A percentile compares a stretch with the other conserved stretches of the same genome.
phyloP scores from a whole-genome alignment of 2,113 vertebrate genomes.

The Sarotherodon lohbergeri region DNA sequence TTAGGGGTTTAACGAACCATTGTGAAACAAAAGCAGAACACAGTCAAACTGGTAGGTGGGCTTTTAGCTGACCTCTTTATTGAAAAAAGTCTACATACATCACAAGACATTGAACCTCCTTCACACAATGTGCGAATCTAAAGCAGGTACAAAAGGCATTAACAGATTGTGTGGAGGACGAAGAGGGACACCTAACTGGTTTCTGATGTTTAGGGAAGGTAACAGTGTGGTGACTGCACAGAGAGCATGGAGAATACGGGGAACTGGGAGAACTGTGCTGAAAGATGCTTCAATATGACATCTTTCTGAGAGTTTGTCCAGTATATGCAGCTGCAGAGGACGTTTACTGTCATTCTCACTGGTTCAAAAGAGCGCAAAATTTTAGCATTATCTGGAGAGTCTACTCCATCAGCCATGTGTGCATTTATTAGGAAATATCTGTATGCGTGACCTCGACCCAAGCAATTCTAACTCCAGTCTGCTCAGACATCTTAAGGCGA shows the following conservation, averaged over 20 bases:
- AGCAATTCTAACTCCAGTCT: constrained; percentile 58
- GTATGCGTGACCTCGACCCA: constrained; percentile 46
- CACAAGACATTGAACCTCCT: neutral
- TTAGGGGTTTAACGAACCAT: fast-evolving
- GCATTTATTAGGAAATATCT: neutral
- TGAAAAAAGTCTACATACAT: neutral
- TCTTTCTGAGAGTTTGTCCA: constrained; percentile 9
- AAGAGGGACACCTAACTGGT: neutral
- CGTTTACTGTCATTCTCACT: neutral
- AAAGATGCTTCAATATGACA: constrained; percentile 24
- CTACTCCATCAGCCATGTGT: neutral
- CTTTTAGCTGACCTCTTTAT: neutral
- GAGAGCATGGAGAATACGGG: neutral
- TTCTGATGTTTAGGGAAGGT: neutral
- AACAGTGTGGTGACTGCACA: neutral
- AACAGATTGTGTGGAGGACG: neutral
- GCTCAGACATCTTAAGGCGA: constrained; percentile 73
- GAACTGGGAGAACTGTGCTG: neutral
- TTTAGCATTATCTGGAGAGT: neutral
- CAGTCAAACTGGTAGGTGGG: neutral
- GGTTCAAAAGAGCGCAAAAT: neutral
- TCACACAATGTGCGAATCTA: neutral
- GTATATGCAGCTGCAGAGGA: neutral
- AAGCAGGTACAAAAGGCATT: neutral
- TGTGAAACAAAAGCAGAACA: neutral